Base-by-base conservation (phyloP, 1,140 invertebrate genomes). In the Polypedilum vanderplanki region DNA sequence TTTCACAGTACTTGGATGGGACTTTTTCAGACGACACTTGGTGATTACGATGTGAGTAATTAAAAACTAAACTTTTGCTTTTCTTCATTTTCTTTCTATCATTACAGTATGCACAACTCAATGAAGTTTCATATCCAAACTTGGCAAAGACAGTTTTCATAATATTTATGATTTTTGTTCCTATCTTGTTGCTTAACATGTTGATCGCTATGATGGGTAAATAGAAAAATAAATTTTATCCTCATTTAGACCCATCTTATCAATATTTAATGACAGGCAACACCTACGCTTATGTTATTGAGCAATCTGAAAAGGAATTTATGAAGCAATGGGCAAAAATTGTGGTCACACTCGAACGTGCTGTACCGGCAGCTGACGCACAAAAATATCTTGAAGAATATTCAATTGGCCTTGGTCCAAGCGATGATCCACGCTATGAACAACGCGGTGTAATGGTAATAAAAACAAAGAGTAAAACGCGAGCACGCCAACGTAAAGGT, bases 251-350 rank as follows among this genome's bases (percentile, higher is more conserved):
- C 24, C 24, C n/a, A n/a, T 33, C 24, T 33, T 3, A 33, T 18
- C 20, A 0, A 20, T 18, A 20, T 70, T 70, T 17, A 57, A 20
- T 22, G n/a, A 18, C 17, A 70, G 65, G 65, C 12, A 98, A 98
- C 82, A 98, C 96, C 0, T 99, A 98, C 80, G 96, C 97, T 3
- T 93, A 98, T 78, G 95, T 99, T 73, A 99, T 98, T 76, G 93
- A 96, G 81, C 95, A 97, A 81, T 98, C 96, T 73, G 97, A 99
- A 83, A 98, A 98, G 82, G 97, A 99, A 83, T 99, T 95, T 93
- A 91, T 98, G 81, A 98, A 98, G 85, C 97, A 97, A 91, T 99
- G 97, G 95, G 97, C 97, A 0, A 98, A 99, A 84, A 98, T 98
- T 77, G 95, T 99, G 4, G 95, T 99, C 10, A 93, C 96, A 0